Percentiles rank a stretch among this genome's conserved stretches.
Conservation (phyloP, 1,140 invertebrate genomes). For the Brachionus sp. region DNA sequence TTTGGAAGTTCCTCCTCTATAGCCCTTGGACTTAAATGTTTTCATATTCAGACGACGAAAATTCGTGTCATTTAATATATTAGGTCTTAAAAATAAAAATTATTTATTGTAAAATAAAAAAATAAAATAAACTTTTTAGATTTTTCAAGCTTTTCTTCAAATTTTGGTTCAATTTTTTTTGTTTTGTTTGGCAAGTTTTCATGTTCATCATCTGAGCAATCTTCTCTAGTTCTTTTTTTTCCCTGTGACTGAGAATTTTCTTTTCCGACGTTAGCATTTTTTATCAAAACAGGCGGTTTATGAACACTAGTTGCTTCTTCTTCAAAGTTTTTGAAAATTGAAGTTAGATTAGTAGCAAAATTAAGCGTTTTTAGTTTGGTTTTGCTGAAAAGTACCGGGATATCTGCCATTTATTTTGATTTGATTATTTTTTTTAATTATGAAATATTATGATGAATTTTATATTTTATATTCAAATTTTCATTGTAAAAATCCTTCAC, state of each 20-base stretch:
- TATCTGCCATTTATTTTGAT: constrained; percentile 1
- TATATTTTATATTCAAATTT: not conserved
- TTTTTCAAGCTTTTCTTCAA: not conserved
- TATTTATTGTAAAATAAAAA: not conserved
- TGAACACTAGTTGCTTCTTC: not conserved
- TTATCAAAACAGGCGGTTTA: not conserved
- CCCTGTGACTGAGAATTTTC: not conserved
- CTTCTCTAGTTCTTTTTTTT: not conserved
- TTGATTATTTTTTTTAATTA: not conserved
- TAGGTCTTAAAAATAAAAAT: not conserved
- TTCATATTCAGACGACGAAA: constrained; percentile 24
- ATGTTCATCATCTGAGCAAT: not conserved
- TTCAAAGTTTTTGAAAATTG: constrained; percentile 37
- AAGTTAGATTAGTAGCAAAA: constrained; percentile 11
- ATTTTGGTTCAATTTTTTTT: not conserved
- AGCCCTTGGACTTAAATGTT: constrained; percentile 9
- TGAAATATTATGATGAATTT: not conserved
- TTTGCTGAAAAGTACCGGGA: constrained; percentile 12
- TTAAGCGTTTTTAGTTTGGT: constrained; percentile 12
- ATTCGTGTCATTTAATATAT: not conserved
- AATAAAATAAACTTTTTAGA: not conserved
- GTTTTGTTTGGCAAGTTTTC: not conserved
- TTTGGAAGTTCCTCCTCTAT: constrained; percentile 7
- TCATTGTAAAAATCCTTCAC: not conserved
- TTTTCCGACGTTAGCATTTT: not conserved